Evolutionary conservation across 2,797 vertebrate genomes (phyloP).

Genomic region (Catharus ustulatus): DNA sequence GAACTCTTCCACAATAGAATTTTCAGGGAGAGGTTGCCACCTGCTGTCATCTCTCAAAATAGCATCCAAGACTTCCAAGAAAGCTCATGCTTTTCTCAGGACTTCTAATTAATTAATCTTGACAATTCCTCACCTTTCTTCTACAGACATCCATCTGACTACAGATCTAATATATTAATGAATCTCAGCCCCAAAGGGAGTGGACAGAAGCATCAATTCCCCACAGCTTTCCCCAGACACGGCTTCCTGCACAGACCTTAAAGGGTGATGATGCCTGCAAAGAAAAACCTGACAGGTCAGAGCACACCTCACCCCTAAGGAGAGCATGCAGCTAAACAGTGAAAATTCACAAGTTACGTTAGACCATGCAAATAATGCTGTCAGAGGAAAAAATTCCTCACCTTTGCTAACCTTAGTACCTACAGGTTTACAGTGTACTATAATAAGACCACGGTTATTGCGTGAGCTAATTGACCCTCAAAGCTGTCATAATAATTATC

Average conservation of each 20-base stretch:
- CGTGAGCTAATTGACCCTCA: not conserved
- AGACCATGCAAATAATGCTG: not conserved
- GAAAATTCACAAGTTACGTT: not conserved
- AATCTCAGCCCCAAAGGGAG: not conserved
- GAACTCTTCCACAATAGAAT: not conserved
- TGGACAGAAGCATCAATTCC: not conserved
- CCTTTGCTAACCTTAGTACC: not conserved
- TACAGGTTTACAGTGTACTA: not conserved
- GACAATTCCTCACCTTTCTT: not conserved
- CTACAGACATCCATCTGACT: not conserved
- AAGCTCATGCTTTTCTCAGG: not conserved
- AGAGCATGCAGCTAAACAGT: not conserved
- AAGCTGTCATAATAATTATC: not conserved
- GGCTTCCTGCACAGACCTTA: not conserved
- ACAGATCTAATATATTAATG: not conserved
- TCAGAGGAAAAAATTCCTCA: not conserved
- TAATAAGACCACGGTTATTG: not conserved
- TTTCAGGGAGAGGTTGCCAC: conserved; percentile 10
- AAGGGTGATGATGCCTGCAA: not conserved
- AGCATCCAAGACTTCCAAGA: not conserved
- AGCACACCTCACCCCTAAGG: not conserved
- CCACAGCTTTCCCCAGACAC: not conserved
- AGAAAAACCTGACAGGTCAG: not conserved
- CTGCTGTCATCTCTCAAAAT: conserved; percentile 16
- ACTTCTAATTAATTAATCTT: not conserved